phyloP scores from a whole-genome alignment of 2,113 vertebrate species.

The Rhabdomys dilectus region DNA sequence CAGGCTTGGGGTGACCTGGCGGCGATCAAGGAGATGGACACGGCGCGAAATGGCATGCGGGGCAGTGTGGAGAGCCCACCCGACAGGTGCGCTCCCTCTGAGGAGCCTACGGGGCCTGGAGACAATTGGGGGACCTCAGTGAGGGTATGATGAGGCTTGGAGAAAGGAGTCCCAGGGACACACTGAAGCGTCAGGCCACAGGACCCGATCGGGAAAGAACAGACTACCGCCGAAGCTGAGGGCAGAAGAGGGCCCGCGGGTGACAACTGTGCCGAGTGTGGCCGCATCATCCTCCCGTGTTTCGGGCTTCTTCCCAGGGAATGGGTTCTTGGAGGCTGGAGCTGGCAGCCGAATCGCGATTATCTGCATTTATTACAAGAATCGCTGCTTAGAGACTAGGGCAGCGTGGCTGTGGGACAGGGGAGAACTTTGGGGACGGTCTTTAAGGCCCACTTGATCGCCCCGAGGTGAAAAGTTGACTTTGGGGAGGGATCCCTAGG shows the following conservation, averaged over 20 bases:
- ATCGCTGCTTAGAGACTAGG: not conserved
- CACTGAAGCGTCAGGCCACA: not conserved
- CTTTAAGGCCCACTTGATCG: not conserved
- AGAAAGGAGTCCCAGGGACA: not conserved
- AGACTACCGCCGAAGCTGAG: not conserved
- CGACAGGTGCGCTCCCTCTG: slow-evolving; percentile 47
- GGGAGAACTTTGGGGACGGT: too few species aligned
- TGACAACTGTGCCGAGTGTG: not conserved
- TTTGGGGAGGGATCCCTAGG: too few species aligned
- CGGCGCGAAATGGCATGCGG: not conserved
- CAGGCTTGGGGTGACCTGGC: rapidly evolving
- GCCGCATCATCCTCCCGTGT: not conserved
- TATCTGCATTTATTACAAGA: not conserved
- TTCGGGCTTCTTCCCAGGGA: too few species aligned
- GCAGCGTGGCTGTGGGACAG: not conserved
- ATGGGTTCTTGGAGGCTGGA: not conserved
- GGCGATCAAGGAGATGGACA: not conserved
- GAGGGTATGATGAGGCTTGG: not conserved
- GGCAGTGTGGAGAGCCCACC: not conserved
- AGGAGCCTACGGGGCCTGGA: not conserved
- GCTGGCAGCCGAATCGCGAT: not conserved
- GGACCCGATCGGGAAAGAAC: not conserved
- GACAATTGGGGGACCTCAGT: not conserved
- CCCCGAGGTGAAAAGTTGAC: too few species aligned
- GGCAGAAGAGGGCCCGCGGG: too few species aligned